Evolutionary conservation across 2,113 vertebrate genomes (phyloP).

Genomic region (Paracanthobrama guichenoti): DNA sequence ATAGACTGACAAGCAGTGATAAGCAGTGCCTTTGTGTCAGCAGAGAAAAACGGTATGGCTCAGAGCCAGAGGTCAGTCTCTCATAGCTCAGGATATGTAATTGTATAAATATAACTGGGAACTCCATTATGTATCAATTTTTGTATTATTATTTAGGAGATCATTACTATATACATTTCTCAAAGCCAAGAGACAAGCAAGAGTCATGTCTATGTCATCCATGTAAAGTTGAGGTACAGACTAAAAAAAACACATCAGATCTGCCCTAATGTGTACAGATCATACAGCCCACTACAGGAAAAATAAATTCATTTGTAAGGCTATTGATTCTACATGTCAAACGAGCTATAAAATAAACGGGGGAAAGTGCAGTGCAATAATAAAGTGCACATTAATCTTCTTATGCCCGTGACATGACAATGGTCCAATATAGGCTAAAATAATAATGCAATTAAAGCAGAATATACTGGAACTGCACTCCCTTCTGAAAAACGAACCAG

Average conservation of each 20-base stretch:
- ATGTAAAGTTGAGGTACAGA: background rate
- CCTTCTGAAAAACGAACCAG: background rate
- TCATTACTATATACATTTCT: background rate
- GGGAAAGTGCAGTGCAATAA: too few species aligned
- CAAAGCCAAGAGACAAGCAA: background rate
- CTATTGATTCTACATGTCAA: too few species aligned
- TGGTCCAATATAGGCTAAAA: too few species aligned
- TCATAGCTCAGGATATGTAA: background rate
- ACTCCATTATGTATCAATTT: background rate
- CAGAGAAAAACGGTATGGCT: background rate
- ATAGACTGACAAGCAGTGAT: background rate
- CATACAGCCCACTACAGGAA: too few species aligned
- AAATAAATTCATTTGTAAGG: too few species aligned
- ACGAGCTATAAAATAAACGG: too few species aligned
- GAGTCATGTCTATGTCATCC: background rate
- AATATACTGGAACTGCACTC: background rate
- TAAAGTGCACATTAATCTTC: background rate
- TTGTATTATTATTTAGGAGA: background rate
- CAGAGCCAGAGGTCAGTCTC: background rate
- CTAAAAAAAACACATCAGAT: background rate
- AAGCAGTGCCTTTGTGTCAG: background rate
- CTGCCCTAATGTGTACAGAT: too few species aligned
- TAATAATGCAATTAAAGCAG: background rate
- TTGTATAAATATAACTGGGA: background rate
- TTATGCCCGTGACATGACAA: background rate